Evolutionary conservation across 2,113 vertebrate genomes (phyloP).

Genomic region (Struthio camelus): DNA sequence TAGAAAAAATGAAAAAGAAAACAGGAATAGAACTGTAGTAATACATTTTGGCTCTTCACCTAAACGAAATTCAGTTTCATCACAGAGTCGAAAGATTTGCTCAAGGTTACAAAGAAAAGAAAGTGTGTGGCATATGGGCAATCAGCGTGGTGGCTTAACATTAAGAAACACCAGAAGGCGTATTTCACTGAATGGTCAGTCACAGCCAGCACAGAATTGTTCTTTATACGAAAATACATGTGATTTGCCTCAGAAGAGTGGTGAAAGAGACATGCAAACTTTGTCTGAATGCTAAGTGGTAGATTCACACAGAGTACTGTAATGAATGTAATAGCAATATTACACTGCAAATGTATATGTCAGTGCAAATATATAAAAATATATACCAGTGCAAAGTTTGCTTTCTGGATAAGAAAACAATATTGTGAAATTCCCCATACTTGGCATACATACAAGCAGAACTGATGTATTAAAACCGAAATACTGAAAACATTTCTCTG

Average conservation of each 20-base stretch:
- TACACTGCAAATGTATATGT: not conserved
- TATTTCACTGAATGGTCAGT: not conserved
- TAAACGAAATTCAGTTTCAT: not conserved
- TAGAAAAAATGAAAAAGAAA: not conserved
- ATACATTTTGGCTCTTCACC: not conserved
- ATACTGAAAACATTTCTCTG: not conserved
- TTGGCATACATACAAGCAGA: not conserved
- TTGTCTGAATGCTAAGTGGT: not conserved
- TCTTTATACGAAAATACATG: not conserved
- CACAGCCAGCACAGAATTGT: not conserved
- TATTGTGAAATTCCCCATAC: not conserved
- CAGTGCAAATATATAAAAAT: not conserved
- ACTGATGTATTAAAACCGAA: not conserved
- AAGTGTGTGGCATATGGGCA: not conserved
- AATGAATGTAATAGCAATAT: not conserved
- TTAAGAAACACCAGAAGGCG: not conserved
- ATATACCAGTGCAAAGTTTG: not conserved
- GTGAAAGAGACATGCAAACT: not conserved
- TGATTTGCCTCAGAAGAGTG: not conserved
- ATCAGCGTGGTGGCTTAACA: fast-evolving
- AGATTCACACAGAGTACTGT: not conserved
- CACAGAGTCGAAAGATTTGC: not conserved
- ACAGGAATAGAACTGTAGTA: not conserved
- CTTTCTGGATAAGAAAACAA: not conserved
- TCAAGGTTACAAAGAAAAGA: not conserved